These are phyloP conservation scores for Acanthurus tractus DNA, from an alignment of 2,797 vertebrate genomes.

Conservation along the genomic window DNA sequence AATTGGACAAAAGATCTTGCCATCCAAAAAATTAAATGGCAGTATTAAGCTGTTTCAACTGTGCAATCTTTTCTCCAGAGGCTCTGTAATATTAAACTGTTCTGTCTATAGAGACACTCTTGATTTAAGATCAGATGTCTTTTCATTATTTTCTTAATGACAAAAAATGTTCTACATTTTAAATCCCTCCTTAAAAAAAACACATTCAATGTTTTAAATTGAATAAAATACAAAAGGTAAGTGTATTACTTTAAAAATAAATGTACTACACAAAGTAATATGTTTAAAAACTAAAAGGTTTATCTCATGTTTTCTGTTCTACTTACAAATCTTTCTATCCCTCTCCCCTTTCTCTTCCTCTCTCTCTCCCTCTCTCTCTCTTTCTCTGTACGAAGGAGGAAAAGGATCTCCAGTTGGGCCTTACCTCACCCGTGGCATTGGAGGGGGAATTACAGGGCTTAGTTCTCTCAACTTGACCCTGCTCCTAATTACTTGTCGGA, in stretches of 20 bases:
- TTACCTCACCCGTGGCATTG: constrained; percentile 77
- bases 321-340: no score
- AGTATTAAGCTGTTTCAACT: neutral
- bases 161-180: neutral
- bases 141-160: neutral
- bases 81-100: neutral
- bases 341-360: no score
- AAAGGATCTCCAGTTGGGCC: constrained; percentile 63
- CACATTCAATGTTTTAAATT: no score
- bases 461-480: constrained; percentile 86
- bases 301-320: no score
- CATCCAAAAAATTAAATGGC: neutral
- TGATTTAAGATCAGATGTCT: neutral
- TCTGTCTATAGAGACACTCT: neutral
- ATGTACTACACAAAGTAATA: no score
- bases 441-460: constrained; percentile 82
- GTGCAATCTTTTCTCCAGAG: constrained; percentile 18
- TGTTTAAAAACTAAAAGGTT: no score
- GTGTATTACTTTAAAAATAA: no score
- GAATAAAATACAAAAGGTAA: no score
- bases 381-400: constrained; percentile 38
- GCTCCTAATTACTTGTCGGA: constrained; percentile 86
- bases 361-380: neutral
- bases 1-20: neutral
- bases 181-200: neutral